Evolutionary conservation across 2,797 vertebrate genomes (phyloP), one percentile per base, ranked within the genome.

Genomic region (Cossypha niveicapilla): DNA sequence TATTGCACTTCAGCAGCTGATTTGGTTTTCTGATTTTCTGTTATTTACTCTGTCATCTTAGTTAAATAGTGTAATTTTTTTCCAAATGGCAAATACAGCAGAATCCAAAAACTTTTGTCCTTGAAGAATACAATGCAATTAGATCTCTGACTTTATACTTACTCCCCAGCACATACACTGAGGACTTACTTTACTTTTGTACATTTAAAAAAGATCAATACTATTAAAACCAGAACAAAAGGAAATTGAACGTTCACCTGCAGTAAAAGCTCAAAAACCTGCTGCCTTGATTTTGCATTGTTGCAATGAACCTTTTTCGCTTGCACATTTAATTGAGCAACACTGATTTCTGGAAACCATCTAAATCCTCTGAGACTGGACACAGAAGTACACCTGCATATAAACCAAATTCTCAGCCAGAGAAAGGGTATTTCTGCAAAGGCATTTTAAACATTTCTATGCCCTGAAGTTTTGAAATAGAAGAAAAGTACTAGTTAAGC

Each of bases 21-120:
- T 94, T 94, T 95, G 77, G 44, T 87, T 92, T 92, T 96, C 85
- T 95, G 56, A 93, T 96, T 92, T 96, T 85, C 89, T 92, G 84
- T 94, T 96, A 96, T 94, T 96, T 96, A 95, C 85, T 88, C 63
- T 92, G 57, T 90, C 66, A 92, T 94, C 86, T 89, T 90, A 86
- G 71, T 63, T 91, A 95, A 90, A 72, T 25, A 94, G 62, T 57
- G 78, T 93, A 84, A 88, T 90, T 88, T 91, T 88, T 89, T 96
- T 94, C 94, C 79, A 91, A 90, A 77, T 42, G 56, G 90, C 80
- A 73, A 90, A 87, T 76, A 85, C 54, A 85, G 60, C 82, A 73
- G 61, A 87, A 81, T 73, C 34, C 18, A 94, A 58, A 90, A 93
- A 91, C 71, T 89, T 91, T 47, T 94, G 86, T 76, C 92, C 93